phyloP scores from a whole-genome alignment of 2,113 vertebrate species.

The Natator depressus region DNA sequence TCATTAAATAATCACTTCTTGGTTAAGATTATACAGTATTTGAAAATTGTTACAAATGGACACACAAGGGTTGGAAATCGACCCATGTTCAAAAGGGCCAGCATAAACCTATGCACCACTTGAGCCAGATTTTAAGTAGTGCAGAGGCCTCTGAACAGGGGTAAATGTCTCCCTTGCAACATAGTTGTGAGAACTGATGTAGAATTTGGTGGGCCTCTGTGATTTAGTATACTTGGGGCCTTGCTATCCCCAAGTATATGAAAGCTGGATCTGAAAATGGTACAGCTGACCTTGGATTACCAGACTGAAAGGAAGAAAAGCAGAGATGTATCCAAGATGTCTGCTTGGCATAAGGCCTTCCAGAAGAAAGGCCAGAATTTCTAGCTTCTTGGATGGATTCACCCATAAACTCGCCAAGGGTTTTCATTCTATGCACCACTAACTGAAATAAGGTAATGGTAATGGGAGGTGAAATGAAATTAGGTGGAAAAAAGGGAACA shows the following conservation, averaged over 20 bases:
- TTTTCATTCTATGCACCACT: conserved; percentile 54
- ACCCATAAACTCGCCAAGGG: conserved; percentile 57
- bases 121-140: not conserved
- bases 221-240: not conserved
- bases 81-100: not conserved
- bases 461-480: conserved; percentile 61
- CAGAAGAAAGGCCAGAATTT: conserved; percentile 67
- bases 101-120: not conserved
- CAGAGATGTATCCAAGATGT: conserved; percentile 19
- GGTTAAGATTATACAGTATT: not conserved
- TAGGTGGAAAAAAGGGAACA: conserved; percentile 68
- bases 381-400: conserved; percentile 50
- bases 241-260: not conserved
- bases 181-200: not conserved
- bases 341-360: conserved; percentile 69
- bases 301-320: conserved; percentile 30
- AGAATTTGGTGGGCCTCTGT: not conserved
- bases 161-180: not conserved
- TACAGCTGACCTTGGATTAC: not conserved
- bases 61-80: not conserved
- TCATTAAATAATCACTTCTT: not conserved
- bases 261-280: not conserved
- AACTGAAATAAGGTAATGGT: conserved; percentile 69
- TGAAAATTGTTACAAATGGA: not conserved
- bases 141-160: not conserved